phyloP scores from a whole-genome alignment of 2,113 vertebrate genomes.

The Struthio camelus region DNA sequence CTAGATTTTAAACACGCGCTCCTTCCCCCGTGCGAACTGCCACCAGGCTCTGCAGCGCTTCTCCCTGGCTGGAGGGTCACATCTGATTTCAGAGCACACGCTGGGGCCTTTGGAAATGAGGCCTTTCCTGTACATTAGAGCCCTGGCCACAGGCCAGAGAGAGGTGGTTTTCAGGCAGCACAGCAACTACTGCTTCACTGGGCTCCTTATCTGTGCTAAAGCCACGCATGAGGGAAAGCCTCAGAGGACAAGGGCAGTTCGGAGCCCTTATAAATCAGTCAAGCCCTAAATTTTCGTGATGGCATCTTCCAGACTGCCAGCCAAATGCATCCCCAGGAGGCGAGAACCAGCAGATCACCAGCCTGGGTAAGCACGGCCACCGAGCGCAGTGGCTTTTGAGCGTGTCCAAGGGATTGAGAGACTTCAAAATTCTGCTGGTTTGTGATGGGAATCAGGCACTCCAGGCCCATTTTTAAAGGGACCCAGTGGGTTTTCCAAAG shows the following conservation, averaged over 20 bases:
- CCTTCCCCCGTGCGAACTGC: neutral
- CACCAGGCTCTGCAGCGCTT: neutral
- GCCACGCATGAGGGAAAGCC: neutral
- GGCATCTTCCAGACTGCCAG: neutral
- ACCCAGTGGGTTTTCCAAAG: neutral
- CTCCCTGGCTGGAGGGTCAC: neutral
- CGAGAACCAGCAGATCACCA: neutral
- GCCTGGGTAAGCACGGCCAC: no score
- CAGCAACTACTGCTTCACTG: accelerated
- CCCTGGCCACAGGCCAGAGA: neutral
- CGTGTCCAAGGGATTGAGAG: neutral
- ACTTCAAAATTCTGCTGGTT: accelerated
- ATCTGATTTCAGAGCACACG: neutral
- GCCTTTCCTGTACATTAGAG: neutral
- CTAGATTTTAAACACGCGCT: neutral
- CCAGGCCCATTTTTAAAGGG: neutral
- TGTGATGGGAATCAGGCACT: neutral
- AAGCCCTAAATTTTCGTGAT: neutral
- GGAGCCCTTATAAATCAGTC: neutral
- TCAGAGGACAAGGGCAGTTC: accelerated
- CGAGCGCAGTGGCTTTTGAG: accelerated
- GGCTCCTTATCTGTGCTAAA: neutral
- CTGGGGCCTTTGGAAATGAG: neutral
- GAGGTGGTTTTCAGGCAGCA: neutral
- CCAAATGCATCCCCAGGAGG: neutral